Conservation (phyloP, 2,797 vertebrate genomes). For the Chaunax sp. region DNA sequence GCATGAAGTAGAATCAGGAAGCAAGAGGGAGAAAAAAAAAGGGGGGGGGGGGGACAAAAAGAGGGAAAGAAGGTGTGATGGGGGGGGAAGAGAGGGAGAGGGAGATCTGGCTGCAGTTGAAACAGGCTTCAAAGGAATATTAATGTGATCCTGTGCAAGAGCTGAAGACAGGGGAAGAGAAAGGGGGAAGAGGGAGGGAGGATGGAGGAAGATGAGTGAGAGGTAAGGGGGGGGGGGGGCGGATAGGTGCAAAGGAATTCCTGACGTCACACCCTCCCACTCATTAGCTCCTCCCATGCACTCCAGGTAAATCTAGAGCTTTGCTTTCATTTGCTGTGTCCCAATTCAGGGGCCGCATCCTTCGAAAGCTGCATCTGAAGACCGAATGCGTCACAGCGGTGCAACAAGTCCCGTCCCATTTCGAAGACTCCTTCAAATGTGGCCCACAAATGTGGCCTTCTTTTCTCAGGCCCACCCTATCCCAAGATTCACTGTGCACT, state of each 20-base stretch:
- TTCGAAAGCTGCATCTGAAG: too few relatives aligned
- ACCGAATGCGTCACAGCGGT: too few relatives aligned
- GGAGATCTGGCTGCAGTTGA: constrained; percentile 72
- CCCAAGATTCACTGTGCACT: too few relatives aligned
- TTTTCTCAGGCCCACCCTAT: too few relatives aligned
- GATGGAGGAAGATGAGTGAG: constrained; percentile 22
- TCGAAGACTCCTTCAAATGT: too few relatives aligned
- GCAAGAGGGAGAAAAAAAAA: constrained; percentile 21
- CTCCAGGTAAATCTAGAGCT: constrained; percentile 56
- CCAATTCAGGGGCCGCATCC: neutral
- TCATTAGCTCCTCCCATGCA: constrained; percentile 43
- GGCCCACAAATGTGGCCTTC: too few relatives aligned
- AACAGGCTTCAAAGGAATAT: constrained; percentile 84
- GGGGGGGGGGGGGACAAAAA: constrained; percentile 33
- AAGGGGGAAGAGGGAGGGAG: constrained; percentile 11
- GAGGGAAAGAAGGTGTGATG: constrained; percentile 27
- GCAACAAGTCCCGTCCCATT: too few relatives aligned
- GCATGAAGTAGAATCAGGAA: constrained; percentile 28
- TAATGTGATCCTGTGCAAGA: constrained; percentile 79
- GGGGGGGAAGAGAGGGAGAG: constrained; percentile 35
- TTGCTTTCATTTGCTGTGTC: constrained; percentile 2
- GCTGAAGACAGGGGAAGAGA: constrained; percentile 60
- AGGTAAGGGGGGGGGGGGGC: neutral
- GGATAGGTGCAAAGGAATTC: constrained; percentile 40
- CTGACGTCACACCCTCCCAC: constrained; percentile 25